Conservation (phyloP, 2,113 vertebrate species). For the Pristiophorus japonicus region DNA sequence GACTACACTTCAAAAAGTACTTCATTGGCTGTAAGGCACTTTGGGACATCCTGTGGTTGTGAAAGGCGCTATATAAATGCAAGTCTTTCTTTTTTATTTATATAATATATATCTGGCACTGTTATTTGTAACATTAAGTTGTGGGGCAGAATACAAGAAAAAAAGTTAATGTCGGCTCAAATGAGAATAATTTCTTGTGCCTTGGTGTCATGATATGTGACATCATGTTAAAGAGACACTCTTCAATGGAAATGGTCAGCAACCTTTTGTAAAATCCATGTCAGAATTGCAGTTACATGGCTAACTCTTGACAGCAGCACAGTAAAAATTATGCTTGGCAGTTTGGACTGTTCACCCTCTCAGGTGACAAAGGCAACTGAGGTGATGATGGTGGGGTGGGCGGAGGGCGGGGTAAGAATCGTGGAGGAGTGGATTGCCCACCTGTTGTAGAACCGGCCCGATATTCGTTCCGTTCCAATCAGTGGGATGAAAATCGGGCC, state of each 20-base stretch:
- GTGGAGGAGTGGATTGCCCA: background rate
- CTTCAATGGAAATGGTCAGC: background rate
- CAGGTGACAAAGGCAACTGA: background rate
- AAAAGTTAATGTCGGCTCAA: background rate
- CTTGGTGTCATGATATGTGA: background rate
- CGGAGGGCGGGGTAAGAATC: too few relatives aligned
- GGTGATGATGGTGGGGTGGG: too few relatives aligned
- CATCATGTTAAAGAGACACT: background rate
- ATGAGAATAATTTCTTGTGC: background rate
- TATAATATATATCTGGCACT: too few relatives aligned
- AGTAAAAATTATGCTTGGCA: background rate
- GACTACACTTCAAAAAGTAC: too few relatives aligned
- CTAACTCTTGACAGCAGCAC: background rate
- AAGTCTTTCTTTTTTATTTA: too few relatives aligned
- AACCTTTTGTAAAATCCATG: background rate
- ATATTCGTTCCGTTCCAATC: background rate
- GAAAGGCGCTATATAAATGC: too few relatives aligned
- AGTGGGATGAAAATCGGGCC: background rate
- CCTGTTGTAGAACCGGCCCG: background rate
- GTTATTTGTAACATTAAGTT: too few relatives aligned
- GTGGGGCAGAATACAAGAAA: background rate
- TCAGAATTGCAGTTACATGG: background rate
- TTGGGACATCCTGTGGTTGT: too few relatives aligned
- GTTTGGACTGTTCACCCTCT: background rate
- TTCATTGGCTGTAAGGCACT: too few relatives aligned